Evolutionary conservation across 2,888 invertebrate genomes (phyloP).

Genomic region (Drosophila helvetica): DNA sequence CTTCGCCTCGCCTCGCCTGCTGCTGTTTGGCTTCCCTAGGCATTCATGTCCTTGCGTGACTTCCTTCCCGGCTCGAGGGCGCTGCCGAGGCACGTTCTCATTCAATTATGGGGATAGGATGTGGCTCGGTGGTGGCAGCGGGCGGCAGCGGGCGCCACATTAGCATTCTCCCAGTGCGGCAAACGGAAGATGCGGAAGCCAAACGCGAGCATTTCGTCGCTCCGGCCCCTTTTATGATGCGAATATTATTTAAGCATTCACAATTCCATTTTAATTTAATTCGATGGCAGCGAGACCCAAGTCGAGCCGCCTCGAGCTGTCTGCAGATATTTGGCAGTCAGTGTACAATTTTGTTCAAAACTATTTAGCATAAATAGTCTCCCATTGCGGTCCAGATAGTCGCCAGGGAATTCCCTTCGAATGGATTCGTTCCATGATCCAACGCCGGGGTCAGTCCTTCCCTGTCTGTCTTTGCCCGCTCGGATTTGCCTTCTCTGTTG

Average conservation of each 20-base stretch:
- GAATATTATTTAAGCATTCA: conserved; percentile 75
- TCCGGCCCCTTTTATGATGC: conserved; percentile 54
- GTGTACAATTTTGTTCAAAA: conserved; percentile 55
- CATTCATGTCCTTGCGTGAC: conserved; percentile 44
- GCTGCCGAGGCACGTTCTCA: conserved; percentile 65
- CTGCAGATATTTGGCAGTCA: conserved; percentile 36
- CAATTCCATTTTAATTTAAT: conserved; percentile 75
- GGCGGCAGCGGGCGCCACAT: conserved; percentile 52
- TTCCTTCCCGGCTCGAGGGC: conserved; percentile 29
- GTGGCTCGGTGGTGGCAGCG: conserved; percentile 52
- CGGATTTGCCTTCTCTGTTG: conserved; percentile 7
- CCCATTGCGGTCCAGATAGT: conserved; percentile 51
- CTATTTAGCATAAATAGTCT: conserved; percentile 78
- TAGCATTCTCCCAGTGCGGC: conserved; percentile 68
- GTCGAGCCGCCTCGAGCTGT: not conserved
- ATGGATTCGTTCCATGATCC: conserved; percentile 35
- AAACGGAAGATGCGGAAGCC: conserved; percentile 63
- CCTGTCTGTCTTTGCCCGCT: conserved; percentile 8
- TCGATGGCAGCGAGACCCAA: conserved; percentile 38
- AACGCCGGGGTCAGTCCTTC: conserved; percentile 5
- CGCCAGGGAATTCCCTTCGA: conserved; percentile 53
- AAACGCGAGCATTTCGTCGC: conserved; percentile 72
- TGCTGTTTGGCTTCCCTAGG: conserved; percentile 12
- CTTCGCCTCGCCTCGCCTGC: conserved; percentile 3
- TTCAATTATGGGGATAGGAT: conserved; percentile 71